These are phyloP conservation scores for Cynoglossus semilaevis DNA, from an alignment of 2,113 vertebrate species.

Conservation along the genomic window DNA sequence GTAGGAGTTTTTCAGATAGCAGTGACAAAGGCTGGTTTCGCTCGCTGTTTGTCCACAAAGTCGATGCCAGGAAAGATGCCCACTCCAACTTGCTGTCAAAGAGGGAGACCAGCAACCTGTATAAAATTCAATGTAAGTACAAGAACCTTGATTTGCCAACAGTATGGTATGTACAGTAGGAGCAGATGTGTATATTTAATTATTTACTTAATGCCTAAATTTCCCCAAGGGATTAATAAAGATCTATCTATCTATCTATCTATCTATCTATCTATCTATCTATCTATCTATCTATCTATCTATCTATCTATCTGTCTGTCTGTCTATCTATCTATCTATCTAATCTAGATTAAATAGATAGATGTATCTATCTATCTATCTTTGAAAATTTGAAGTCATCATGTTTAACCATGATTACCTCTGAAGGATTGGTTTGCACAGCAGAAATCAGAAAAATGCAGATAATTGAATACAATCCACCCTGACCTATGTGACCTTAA, in stretches of 20 bases:
- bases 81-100: conserved; percentile 97
- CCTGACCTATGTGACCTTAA: conserved; percentile 17
- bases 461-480: conserved; percentile 26
- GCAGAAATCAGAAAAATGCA: conserved; percentile 9
- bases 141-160: conserved; percentile 3
- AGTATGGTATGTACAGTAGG: background rate
- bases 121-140: conserved; percentile 91
- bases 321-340: too few relatives aligned
- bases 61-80: conserved; percentile 91
- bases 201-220: background rate
- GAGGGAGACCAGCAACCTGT: conserved; percentile 92
- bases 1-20: conserved; percentile 82
- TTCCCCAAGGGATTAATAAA: too few relatives aligned
- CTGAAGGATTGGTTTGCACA: too few relatives aligned
- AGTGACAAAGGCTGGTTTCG: conserved; percentile 88
- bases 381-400: too few relatives aligned
- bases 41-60: conserved; percentile 90
- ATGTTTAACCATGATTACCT: too few relatives aligned
- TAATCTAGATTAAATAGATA: too few relatives aligned
- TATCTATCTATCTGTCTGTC: too few relatives aligned
- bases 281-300: too few relatives aligned
- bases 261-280: too few relatives aligned
- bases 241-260: too few relatives aligned
- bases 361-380: too few relatives aligned
- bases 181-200: background rate